These are phyloP conservation scores for Escarpia spicata DNA, from an alignment of 2,888 invertebrate species.

Conservation along the genomic window DNA sequence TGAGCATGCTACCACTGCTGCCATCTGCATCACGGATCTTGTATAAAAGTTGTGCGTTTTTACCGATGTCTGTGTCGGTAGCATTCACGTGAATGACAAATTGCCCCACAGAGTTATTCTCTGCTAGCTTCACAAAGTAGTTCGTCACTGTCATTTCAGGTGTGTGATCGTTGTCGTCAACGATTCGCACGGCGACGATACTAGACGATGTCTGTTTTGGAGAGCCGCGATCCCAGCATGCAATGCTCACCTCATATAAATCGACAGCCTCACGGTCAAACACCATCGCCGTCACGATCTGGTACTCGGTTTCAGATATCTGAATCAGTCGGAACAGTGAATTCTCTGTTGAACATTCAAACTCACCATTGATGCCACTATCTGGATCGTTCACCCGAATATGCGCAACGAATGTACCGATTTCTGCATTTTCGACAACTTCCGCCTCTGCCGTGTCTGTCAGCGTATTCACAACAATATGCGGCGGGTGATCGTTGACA, in stretches of 20 bases:
- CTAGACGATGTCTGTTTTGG: neutral
- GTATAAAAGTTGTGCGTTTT: neutral
- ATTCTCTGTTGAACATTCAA: constrained; percentile 32
- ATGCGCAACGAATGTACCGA: constrained; percentile 34
- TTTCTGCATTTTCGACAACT: constrained; percentile 29
- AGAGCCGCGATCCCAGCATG: neutral
- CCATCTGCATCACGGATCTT: neutral
- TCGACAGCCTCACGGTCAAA: constrained; percentile 32
- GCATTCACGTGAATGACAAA: neutral
- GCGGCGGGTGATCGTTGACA: constrained; percentile 88
- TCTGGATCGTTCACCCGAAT: constrained; percentile 32
- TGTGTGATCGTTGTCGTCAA: neutral
- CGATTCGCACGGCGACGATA: neutral
- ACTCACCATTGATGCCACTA: constrained; percentile 25
- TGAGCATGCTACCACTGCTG: neutral
- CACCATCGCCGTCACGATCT: constrained; percentile 25
- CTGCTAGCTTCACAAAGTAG: neutral
- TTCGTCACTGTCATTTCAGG: neutral
- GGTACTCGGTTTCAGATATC: constrained; percentile 25
- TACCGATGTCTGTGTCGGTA: neutral
- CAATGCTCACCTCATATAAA: neutral
- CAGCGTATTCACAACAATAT: constrained; percentile 73
- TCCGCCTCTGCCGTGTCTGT: neutral
- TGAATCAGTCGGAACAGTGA: constrained; percentile 18
- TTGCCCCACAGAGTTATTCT: neutral